phyloP scores from a whole-genome alignment of 1,140 invertebrate genomes.

The Monomorium pharaonis region DNA sequence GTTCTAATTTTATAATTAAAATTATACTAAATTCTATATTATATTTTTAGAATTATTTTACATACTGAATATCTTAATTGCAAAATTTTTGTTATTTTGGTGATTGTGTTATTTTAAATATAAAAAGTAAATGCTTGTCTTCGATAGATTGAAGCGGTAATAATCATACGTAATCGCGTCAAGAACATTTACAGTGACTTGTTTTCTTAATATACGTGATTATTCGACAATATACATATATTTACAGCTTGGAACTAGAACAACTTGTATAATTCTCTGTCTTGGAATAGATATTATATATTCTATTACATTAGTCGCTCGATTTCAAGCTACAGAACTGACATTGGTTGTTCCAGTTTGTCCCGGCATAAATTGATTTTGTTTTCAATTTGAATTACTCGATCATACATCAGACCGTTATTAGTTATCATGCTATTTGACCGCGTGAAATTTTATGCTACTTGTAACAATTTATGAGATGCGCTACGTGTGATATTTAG shows the following conservation, averaged over 20 bases:
- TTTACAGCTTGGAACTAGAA: background rate
- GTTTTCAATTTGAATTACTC: slow-evolving; percentile 25
- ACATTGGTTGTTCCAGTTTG: slow-evolving; percentile 6
- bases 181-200: slow-evolving; percentile 20
- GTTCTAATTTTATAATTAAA: slow-evolving; percentile 12
- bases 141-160: slow-evolving; percentile 22
- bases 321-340: slow-evolving; percentile 29
- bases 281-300: slow-evolving; percentile 6
- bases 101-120: background rate
- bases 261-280: background rate
- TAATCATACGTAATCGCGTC: slow-evolving; percentile 9
- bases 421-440: slow-evolving; percentile 15
- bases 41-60: background rate
- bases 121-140: background rate
- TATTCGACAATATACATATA: slow-evolving; percentile 25
- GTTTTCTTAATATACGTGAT: slow-evolving; percentile 1
- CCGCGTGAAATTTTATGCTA: slow-evolving; percentile 56
- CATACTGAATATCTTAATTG: background rate
- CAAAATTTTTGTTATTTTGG: background rate
- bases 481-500: slow-evolving; percentile 84
- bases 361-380: slow-evolving; percentile 2
- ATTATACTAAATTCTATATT: slow-evolving; percentile 2
- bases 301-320: background rate
- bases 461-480: slow-evolving; percentile 56
- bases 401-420: background rate